Base-by-base conservation (phyloP, 2,888 invertebrate genomes). In the Andrena trimmerana region DNA sequence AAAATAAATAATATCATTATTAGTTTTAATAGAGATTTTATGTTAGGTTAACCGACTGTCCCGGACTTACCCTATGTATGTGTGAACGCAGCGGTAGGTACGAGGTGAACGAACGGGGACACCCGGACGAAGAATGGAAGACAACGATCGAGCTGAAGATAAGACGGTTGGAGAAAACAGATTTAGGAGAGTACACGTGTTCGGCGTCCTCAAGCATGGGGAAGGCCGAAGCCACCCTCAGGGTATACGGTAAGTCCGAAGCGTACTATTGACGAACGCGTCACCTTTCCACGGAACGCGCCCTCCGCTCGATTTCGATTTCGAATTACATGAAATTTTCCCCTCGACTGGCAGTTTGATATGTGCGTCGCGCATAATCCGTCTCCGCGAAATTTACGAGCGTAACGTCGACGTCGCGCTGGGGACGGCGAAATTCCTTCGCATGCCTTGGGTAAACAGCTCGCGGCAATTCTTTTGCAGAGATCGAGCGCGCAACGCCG, bases 141-240 rank as follows among this genome's bases (percentile, higher is more conserved):
- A 95, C 96, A 66, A 95, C 95, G 77, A 95, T 96, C 92, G 95
- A 95, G 72, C 94, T 97, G 78, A 95, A 95, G 72, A 96, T 97
- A 88, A 95, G 95, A 52, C 95, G 96, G 88, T 96, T 97, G 88
- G 95, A 94, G 71, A 93, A 94, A 69, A 94, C 95, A 81, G 97
- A 97, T 92, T 94, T 96, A 59, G 97, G 96, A 4, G 95, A 96
- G 2, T 97, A 97, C 92, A 96, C 96, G 66, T 97, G 97, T 91
- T 95, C 96, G 0, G 96, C 97, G 1, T 96, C 96, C 8, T 97
- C 97, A 89, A 96, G 96, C 10, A 95, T 97, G 93, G 97, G 97
- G 3, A 96, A 96, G 90, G 95, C 96, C 1, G 96, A 97, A 89
- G 96, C 96, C 42, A 96, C 96, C 27, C 95, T 97, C 78, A 94